A percentile compares a stretch with the other conserved stretches of the same genome.
Conservation (phyloP, 2,113 vertebrate species). For the Propithecus coquereli region DNA sequence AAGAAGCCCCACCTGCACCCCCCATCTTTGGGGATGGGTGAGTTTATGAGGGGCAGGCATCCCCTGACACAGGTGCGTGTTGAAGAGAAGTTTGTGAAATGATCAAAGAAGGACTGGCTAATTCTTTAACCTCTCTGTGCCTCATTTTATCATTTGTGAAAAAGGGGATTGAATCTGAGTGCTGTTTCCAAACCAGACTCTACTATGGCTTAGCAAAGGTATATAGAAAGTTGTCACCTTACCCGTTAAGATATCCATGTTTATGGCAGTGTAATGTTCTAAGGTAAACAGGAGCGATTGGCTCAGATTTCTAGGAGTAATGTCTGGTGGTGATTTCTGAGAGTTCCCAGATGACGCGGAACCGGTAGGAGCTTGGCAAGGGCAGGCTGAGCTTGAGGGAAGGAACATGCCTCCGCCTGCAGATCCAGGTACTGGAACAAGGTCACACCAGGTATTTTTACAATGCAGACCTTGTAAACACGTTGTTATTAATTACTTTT, state of each 20-base stretch:
- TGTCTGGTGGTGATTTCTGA: not conserved
- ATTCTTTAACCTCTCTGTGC: not conserved
- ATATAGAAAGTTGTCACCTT: not conserved
- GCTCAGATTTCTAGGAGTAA: not conserved
- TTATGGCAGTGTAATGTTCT: no score
- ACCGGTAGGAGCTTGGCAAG: not conserved
- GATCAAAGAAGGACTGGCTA: not conserved
- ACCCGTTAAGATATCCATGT: not conserved
- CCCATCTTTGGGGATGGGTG: not conserved
- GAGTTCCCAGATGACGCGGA: not conserved
- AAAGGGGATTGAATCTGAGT: not conserved
- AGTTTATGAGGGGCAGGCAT: not conserved
- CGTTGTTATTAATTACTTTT: not conserved
- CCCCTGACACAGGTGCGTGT: not conserved
- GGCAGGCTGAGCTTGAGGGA: not conserved
- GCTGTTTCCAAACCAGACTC: not conserved
- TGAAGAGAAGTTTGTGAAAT: not conserved
- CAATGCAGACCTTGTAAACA: no score
- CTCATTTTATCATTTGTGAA: not conserved
- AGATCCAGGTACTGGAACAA: not conserved
- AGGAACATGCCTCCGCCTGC: not conserved
- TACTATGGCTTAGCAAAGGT: not conserved
- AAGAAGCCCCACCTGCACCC: not conserved
- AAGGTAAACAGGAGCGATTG: not conserved
- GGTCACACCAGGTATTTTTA: not conserved